Percentiles rank a stretch among this genome's conserved stretches.
Conservation (phyloP, 53 echinoderm and acorn worm species). For the Echinometra lucunter region DNA sequence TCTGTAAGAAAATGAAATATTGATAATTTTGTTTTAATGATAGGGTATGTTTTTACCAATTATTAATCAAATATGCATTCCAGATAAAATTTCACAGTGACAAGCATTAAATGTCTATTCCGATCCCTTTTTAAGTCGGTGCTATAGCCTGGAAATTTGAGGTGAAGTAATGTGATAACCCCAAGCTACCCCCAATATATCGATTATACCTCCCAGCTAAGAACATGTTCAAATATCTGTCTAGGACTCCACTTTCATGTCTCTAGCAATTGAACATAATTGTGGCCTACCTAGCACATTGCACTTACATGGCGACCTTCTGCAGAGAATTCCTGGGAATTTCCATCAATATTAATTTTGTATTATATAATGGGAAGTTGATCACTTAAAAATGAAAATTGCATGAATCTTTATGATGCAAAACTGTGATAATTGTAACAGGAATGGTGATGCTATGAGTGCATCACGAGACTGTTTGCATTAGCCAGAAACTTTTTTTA, state of each 20-base stretch:
- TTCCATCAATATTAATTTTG: neutral
- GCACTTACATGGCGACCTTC: neutral
- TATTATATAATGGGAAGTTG: neutral
- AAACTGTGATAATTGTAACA: too few relatives aligned
- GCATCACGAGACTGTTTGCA: too few relatives aligned
- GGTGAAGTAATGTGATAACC: neutral
- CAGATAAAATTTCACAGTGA: neutral
- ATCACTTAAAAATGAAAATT: too few relatives aligned
- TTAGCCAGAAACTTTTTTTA: too few relatives aligned
- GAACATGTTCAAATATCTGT: constrained; percentile 47
- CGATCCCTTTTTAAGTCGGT: neutral
- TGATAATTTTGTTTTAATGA: too few relatives aligned
- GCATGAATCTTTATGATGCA: too few relatives aligned
- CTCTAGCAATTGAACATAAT: neutral
- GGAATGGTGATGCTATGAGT: too few relatives aligned
- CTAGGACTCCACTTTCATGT: constrained; percentile 4
- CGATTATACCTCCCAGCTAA: neutral
- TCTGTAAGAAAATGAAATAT: too few relatives aligned
- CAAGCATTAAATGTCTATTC: neutral
- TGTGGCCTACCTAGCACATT: neutral
- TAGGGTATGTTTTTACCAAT: too few relatives aligned
- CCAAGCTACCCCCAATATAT: neutral
- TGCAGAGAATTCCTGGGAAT: neutral
- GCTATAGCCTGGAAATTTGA: neutral
- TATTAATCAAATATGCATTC: too few relatives aligned